phyloP scores from a whole-genome alignment of 2,113 vertebrate species.

The Clarias gariepinus region DNA sequence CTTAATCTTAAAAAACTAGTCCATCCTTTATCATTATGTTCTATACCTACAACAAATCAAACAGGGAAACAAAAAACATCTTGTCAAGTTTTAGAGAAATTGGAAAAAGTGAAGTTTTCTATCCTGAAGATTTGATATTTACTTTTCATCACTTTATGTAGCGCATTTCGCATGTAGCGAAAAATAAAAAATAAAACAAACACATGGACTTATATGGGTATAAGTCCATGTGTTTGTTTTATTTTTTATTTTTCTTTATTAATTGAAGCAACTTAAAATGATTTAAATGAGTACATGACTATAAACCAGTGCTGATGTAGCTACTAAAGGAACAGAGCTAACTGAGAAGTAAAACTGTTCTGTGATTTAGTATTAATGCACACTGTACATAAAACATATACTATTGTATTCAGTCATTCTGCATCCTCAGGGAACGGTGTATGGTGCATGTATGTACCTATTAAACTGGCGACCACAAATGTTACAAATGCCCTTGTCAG shows the following conservation, averaged over 20 bases:
- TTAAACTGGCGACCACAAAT: background rate
- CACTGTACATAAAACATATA: background rate
- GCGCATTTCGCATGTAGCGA: no score
- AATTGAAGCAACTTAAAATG: background rate
- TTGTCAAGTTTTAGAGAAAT: background rate
- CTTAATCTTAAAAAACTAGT: background rate
- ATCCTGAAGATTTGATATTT: background rate
- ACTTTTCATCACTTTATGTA: background rate
- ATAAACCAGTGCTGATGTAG: background rate
- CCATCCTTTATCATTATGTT: background rate
- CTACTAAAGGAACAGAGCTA: background rate
- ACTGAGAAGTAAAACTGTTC: background rate
- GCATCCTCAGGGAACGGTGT: background rate
- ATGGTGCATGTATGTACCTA: background rate
- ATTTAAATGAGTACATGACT: background rate
- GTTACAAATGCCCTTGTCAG: constrained; percentile 34
- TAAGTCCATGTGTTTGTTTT: no score
- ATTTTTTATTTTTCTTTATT: background rate
- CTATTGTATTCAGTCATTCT: background rate
- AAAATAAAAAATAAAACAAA: no score
- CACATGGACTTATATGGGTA: no score
- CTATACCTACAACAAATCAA: background rate
- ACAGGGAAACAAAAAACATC: background rate
- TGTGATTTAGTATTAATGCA: background rate
- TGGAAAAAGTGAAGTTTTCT: background rate